Evolutionary conservation across 2,113 vertebrate species (phyloP).

Genomic region (Verasper variegatus): DNA sequence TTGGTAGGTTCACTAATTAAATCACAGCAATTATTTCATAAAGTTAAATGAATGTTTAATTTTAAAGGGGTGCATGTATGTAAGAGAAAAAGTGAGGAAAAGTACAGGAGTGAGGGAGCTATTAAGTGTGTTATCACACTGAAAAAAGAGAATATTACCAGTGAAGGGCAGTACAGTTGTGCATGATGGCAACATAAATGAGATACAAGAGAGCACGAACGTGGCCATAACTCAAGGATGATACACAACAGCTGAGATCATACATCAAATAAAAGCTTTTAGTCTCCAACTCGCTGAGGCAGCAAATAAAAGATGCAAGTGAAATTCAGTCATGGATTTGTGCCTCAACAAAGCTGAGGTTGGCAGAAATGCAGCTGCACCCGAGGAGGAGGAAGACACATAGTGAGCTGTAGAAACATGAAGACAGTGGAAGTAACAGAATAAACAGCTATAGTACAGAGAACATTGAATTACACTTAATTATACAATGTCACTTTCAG

Average conservation of each 20-base stretch:
- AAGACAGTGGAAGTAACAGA: constrained; percentile 9
- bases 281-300: constrained; percentile 66
- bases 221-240: constrained; percentile 33
- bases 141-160: not conserved
- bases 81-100: not conserved
- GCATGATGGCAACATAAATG: constrained; percentile 39
- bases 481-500: constrained; percentile 16
- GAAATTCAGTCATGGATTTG: constrained; percentile 63
- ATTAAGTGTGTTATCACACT: constrained; percentile 11
- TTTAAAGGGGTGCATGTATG: constrained; percentile 1
- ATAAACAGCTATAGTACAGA: not conserved
- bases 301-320: constrained; percentile 64
- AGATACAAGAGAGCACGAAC: constrained; percentile 45
- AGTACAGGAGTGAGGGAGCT: not conserved
- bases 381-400: constrained; percentile 1
- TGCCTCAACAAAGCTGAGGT: constrained; percentile 64
- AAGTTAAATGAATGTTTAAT: constrained; percentile 58
- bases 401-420: constrained; percentile 17
- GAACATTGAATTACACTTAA: constrained; percentile 19
- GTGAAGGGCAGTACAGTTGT: constrained; percentile 1
- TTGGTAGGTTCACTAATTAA: constrained; percentile 57
- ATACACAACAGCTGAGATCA: constrained; percentile 45
- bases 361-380: constrained; percentile 47
- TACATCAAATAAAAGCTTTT: constrained; percentile 63
- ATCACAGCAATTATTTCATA: constrained; percentile 56